Percentiles rank a stretch among this genome's conserved stretches.
These are phyloP conservation scores for Tridacna crocea DNA, from an alignment of 2,888 invertebrate species.

Conservation along the genomic window DNA sequence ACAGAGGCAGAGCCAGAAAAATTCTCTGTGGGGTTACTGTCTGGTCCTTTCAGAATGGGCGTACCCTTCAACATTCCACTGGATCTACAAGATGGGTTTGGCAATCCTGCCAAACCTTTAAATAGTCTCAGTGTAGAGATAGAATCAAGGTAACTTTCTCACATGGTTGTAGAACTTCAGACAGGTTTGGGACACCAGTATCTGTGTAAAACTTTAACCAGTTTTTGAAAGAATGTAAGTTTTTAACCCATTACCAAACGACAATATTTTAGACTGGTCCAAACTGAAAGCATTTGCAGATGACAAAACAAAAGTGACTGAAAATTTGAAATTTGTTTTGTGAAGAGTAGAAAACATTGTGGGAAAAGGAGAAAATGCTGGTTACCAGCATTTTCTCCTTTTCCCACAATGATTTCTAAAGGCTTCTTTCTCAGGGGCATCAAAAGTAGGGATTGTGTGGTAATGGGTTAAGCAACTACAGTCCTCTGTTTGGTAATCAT, in stretches of 20 bases:
- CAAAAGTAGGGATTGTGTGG: background rate
- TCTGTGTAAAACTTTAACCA: too few species aligned
- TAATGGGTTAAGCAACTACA: background rate
- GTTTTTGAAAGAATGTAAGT: too few species aligned
- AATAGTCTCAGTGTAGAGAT: constrained; percentile 75
- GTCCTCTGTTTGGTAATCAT: too few species aligned
- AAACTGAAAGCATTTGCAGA: too few species aligned
- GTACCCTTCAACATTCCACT: constrained; percentile 82
- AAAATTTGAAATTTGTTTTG: too few species aligned
- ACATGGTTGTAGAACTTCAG: background rate
- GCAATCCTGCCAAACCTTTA: constrained; percentile 79
- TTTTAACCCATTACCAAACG: too few species aligned
- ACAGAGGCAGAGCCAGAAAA: constrained; percentile 82
- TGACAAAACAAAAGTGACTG: too few species aligned
- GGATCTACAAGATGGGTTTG: constrained; percentile 82
- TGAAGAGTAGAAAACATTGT: background rate
- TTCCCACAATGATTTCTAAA: background rate
- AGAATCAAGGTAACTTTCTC: constrained; percentile 74
- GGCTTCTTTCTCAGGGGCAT: background rate
- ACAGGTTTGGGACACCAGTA: too few species aligned
- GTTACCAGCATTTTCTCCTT: background rate
- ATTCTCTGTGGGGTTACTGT: constrained; percentile 82
- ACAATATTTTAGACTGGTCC: too few species aligned
- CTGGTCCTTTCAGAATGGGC: constrained; percentile 83
- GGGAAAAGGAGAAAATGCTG: background rate